A percentile compares a stretch with the other conserved stretches of the same genome.
Evolutionary conservation across 2,797 vertebrate species (phyloP).

Genomic region (Periparus ater): DNA sequence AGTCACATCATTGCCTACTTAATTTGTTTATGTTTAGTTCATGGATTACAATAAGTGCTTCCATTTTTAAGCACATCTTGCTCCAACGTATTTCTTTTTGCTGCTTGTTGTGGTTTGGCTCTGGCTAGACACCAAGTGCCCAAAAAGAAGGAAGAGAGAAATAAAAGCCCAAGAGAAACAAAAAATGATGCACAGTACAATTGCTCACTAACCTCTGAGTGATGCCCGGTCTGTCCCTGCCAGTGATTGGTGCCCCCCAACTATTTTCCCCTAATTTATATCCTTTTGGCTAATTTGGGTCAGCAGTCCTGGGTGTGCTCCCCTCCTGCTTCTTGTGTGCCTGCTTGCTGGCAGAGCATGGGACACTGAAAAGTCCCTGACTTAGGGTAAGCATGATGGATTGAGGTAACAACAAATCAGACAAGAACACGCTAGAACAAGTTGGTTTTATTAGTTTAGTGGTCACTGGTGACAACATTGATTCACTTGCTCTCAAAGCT

Average conservation of each 20-base stretch:
- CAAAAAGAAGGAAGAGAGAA: background rate
- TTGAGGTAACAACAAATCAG: background rate
- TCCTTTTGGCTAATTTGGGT: background rate
- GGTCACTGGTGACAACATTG: background rate
- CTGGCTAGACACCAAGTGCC: background rate
- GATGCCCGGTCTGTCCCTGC: background rate
- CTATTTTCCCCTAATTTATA: background rate
- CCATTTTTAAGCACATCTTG: background rate
- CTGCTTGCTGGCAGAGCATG: background rate
- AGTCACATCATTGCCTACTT: background rate
- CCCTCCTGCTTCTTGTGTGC: background rate
- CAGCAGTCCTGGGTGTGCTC: background rate
- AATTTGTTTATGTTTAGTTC: slow-evolving; percentile 7
- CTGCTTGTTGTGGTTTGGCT: background rate
- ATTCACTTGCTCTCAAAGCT: background rate
- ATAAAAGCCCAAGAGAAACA: background rate
- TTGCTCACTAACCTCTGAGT: background rate
- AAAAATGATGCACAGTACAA: background rate
- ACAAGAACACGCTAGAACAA: rapidly evolving
- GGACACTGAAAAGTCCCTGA: background rate
- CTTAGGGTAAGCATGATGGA: background rate
- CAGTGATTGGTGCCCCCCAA: background rate
- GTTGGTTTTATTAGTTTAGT: background rate
- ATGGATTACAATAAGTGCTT: background rate
- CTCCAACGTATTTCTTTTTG: background rate